Base-by-base conservation (phyloP, 64 coral and sea anemone genomes). In the Astreopora myriophthalma region DNA sequence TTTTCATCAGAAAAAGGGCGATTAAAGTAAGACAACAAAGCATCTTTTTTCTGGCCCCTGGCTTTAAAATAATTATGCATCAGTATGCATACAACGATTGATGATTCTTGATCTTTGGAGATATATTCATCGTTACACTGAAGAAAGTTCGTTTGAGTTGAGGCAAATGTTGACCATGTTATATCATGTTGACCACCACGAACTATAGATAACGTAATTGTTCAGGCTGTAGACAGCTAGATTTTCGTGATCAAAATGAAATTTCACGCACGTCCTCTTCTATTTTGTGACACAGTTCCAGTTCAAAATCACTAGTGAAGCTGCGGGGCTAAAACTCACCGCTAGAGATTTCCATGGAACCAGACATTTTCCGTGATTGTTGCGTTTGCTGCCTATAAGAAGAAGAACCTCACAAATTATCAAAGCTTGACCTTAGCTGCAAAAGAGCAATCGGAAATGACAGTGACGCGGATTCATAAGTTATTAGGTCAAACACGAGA, bases 381-480 rank as follows among this genome's bases (percentile, higher is more conserved):
- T 65, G 30, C 39, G 4, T 32, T 60, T 26, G 55, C 57, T 35
- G 55, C 57, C 42, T 48, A 34, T 3, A 64, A 83, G 9, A 29
- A 55, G 75, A 38, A 62, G 51, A 82, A 60, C 0, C 28, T 83
- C 14, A 33, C 22, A 37, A 64, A n/a, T 33, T n/a, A n/a, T n/a
- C n/a, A n/a, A n/a, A n/a, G 6, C 33, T 40, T 65, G 52, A 23
- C 57, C 57, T 23, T 65, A 33, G 34, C 30, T 35, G 22, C 17
- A 38, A 49, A 65, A 65, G 79, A 23, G 79, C 79, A 83, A 83
- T 83, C 34, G 57, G 79, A 64, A 64, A 83, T 83, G 6, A n/a
- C 33, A 83, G 79, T 83, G 79, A 83, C 79, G 79, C 79, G 79
- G 77, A 83, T 38, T 64, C 32, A 83, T 83, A 63, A 65, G 55